Conservation (phyloP, 2,113 vertebrate genomes). For the Spheniscus mendiculus region DNA sequence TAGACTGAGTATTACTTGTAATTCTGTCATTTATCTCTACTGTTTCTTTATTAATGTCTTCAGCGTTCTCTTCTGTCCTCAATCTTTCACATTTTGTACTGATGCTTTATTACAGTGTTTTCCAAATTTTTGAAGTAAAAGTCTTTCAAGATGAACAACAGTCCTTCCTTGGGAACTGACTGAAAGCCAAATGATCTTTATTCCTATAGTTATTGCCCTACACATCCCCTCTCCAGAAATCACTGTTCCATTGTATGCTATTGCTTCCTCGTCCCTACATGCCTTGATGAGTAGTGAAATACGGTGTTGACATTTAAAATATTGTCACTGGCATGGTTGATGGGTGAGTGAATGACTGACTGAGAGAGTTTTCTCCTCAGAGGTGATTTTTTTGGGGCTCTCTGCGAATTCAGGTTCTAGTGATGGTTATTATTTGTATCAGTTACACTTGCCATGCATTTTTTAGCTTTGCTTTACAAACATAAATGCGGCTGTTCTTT, state of each 20-base stretch:
- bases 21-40: constrained; percentile 38
- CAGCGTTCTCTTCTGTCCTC: constrained; percentile 5
- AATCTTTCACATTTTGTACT: constrained; percentile 46
- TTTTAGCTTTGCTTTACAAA: neutral
- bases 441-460: rapidly evolving
- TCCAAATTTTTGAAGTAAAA: constrained; percentile 10
- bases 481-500: neutral
- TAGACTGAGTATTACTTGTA: neutral
- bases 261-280: neutral
- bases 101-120: constrained; percentile 24
- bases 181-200: constrained; percentile 17
- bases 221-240: constrained; percentile 1
- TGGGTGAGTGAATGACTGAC: neutral
- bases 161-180: neutral
- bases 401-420: neutral
- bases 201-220: neutral
- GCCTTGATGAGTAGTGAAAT: neutral
- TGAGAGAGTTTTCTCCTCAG: neutral
- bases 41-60: constrained; percentile 28
- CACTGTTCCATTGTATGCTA: neutral
- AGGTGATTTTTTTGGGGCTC: neutral
- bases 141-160: constrained; percentile 22
- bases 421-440: neutral
- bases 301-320: constrained; percentile 10
- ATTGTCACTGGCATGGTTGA: neutral